These are phyloP conservation scores for Artibeus lituratus DNA, from an alignment of 2,797 vertebrate genomes.

Conservation along the genomic window DNA sequence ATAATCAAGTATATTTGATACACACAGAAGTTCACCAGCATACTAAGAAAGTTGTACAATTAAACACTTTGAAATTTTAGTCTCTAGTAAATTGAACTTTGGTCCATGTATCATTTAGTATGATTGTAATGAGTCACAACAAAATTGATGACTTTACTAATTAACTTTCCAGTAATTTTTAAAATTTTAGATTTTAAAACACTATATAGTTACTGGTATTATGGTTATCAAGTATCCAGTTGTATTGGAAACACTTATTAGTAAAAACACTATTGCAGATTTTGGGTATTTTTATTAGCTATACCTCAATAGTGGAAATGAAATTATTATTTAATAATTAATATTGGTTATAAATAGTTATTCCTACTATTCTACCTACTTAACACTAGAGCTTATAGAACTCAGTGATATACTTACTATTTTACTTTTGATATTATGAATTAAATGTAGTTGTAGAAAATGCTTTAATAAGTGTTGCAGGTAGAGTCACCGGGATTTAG, in stretches of 20 bases:
- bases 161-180: not conserved
- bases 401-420: not conserved
- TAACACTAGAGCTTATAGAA: not conserved
- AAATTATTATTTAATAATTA: conserved; percentile 7
- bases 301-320: not conserved
- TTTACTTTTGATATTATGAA: not conserved
- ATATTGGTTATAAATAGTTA: not conserved
- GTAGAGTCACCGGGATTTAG: not conserved
- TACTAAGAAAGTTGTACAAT: conserved; percentile 11
- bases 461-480: not conserved
- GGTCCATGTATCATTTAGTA: not conserved
- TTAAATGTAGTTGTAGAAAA: not conserved
- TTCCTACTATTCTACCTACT: not conserved
- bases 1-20: conserved; percentile 27
- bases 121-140: not conserved
- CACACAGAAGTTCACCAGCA: not conserved
- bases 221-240: not conserved
- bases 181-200: not conserved
- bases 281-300: not conserved
- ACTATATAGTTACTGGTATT: not conserved
- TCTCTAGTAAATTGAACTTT: not conserved
- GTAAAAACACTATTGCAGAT: not conserved
- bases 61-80: conserved; percentile 30
- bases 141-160: not conserved
- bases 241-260: not conserved